Percentiles rank a stretch among this genome's conserved stretches.
Conservation (phyloP, 2,113 vertebrate genomes). For the Cynocephalus volans region DNA sequence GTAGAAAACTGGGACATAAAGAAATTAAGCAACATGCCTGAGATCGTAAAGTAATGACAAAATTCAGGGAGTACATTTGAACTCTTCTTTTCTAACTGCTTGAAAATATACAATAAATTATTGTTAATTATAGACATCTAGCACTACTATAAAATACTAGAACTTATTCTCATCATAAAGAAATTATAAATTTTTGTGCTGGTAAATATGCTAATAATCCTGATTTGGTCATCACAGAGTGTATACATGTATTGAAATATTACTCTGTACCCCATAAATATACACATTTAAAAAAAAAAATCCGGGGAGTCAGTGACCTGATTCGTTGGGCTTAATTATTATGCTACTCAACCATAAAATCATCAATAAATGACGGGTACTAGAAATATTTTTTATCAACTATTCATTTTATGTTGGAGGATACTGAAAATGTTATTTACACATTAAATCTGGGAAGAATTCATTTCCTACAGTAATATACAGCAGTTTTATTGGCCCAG, state of each 20-base stretch:
- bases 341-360: not conserved
- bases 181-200: too few relatives aligned
- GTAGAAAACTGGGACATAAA: not conserved
- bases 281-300: not conserved
- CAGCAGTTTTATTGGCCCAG: not conserved
- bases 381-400: not conserved
- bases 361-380: conserved; percentile 8
- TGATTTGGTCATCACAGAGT: too few relatives aligned
- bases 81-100: too few relatives aligned
- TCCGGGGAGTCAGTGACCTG: not conserved
- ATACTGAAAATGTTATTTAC: conserved; percentile 15
- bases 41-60: not conserved
- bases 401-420: not conserved
- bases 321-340: not conserved
- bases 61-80: not conserved
- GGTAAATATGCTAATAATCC: too few relatives aligned
- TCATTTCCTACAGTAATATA: conserved; percentile 39
- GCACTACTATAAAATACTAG: too few relatives aligned
- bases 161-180: too few relatives aligned
- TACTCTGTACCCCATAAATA: too few relatives aligned
- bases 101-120: too few relatives aligned
- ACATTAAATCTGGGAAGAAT: not conserved
- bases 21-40: not conserved
- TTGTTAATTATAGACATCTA: too few relatives aligned
- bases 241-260: too few relatives aligned